Evolutionary conservation across 2,113 vertebrate species (phyloP), one percentile per base, ranked within the genome.

Genomic region (Arothron firmamentum): DNA sequence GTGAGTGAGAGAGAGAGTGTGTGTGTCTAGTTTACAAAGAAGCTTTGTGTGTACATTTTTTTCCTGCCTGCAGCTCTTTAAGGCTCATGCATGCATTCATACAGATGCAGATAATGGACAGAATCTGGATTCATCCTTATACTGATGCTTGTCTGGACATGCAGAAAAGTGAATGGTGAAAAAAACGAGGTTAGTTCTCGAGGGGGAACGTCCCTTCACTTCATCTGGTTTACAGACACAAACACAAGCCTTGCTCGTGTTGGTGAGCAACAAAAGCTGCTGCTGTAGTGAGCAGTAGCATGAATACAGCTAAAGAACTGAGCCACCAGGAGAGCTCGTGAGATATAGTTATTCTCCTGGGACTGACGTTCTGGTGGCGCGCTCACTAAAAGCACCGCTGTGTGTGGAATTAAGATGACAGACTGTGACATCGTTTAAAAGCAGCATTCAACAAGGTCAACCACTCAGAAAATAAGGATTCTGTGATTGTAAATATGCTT

Each of bases 61-160:
- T 38, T 20, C 68, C 16, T 52, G 73, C 49, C 64, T 67, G 62
- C 69, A 68, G 78, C 75, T 81, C 63, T 66, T 85, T 75, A 77
- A 53, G 10, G 19, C 25, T 60, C 0, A 8, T 10, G 52, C 31
- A 8, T 54, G 65, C 59, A 80, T 80, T 80, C 81, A 81, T 81
- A 65, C 67, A 67, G 45, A 47, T 17, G 45, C 15, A 47, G 45
- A 47, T 17, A 47, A 47, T 6, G n/a, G 18, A 62, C 16, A 54
- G 67, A 51, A 47, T 56, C 69, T 55, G 17, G 56, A 73, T 75
- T 66, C 3, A 11, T 65, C 31, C 5, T 65, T 47, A 45, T 65
- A 76, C 61, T 54, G 73, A 75, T 23, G 78, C 49, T 67, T 45
- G 56, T 78, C 65, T 42, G 48, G 6, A 15, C 21, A 14, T 43